Percentiles rank a stretch among this genome's conserved stretches.
Evolutionary conservation across 2,797 vertebrate species (phyloP).

Genomic region (Galago senegalensis): DNA sequence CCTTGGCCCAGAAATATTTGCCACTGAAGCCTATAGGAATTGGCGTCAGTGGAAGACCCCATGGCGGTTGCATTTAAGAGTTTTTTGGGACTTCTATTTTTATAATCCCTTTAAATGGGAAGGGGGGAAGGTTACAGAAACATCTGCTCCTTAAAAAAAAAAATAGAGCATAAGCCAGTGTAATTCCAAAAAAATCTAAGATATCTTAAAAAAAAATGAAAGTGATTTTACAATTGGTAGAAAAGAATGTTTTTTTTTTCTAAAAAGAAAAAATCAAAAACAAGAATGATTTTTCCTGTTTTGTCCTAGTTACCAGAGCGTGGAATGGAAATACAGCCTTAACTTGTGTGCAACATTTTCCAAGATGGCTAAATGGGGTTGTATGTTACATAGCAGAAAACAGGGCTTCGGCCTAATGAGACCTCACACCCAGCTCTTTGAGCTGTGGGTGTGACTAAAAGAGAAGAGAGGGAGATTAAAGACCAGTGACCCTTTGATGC

Average conservation of each 20-base stretch:
- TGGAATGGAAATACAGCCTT: not conserved
- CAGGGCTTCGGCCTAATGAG: not conserved
- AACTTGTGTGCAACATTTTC: not conserved
- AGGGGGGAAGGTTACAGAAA: conserved; percentile 56
- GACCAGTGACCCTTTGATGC: conserved; percentile 3
- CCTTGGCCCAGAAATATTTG: conserved; percentile 53
- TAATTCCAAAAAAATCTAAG: conserved; percentile 22
- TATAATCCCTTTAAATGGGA: conserved; percentile 64
- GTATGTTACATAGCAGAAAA: not conserved
- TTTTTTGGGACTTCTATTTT: conserved; percentile 76
- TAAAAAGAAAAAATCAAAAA: not conserved
- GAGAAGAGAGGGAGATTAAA: conserved; percentile 14
- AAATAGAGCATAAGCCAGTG: conserved; percentile 51
- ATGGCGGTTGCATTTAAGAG: conserved; percentile 65
- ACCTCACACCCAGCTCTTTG: not conserved
- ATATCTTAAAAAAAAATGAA: conserved; percentile 52
- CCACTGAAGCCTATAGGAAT: conserved; percentile 58
- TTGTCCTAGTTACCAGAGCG: conserved; percentile 44
- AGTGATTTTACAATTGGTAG: conserved; percentile 64
- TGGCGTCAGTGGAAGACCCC: conserved; percentile 70
- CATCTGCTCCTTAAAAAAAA: conserved; percentile 69
- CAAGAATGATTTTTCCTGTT: not conserved
- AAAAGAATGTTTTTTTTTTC: conserved; percentile 53
- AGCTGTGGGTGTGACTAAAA: not conserved
- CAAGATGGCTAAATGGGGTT: not conserved